Conservation (phyloP, 2,797 vertebrate species). For the Fratercula arctica region DNA sequence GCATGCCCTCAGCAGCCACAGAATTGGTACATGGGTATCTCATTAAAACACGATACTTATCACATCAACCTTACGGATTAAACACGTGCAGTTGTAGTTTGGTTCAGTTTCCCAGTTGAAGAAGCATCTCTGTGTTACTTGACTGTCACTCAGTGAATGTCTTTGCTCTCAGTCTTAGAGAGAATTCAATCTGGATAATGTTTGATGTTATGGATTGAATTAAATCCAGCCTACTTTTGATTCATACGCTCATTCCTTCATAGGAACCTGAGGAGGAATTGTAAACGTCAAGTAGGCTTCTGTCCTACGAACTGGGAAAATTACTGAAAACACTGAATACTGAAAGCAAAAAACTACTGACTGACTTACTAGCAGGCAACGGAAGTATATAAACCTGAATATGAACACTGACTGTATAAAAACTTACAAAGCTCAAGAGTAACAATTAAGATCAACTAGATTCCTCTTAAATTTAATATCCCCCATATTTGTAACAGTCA, state of each 20-base stretch:
- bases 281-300: not conserved
- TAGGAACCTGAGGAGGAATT: not conserved
- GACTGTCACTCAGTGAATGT: not conserved
- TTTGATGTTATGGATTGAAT: not conserved
- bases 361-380: not conserved
- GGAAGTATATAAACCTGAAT: not conserved
- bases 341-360: not conserved
- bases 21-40: not conserved
- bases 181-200: not conserved
- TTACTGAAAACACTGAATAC: not conserved
- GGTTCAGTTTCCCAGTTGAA: not conserved
- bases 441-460: not conserved
- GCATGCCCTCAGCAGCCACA: not conserved
- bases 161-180: not conserved
- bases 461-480: not conserved
- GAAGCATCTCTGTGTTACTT: not conserved
- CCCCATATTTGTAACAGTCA: not conserved
- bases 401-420: not conserved
- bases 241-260: not conserved
- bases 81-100: rapidly evolving
- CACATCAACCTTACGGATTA: not conserved
- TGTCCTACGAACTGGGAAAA: not conserved
- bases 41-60: not conserved
- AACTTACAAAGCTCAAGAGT: not conserved
- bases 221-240: not conserved